phyloP scores from a whole-genome alignment of 2,888 invertebrate species.

The Anarsia innoxiella region DNA sequence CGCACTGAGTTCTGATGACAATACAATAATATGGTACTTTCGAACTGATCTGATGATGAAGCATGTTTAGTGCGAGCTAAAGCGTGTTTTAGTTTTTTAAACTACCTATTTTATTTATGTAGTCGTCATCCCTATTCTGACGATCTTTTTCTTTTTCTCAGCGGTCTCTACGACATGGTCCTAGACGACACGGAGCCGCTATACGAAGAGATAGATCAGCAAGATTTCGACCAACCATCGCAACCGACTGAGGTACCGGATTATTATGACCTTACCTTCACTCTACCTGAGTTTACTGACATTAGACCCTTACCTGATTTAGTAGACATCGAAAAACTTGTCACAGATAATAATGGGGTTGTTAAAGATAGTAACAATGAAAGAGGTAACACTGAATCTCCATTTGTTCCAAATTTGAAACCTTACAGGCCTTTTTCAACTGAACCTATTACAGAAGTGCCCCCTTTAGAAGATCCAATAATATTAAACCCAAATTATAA shows the following conservation, averaged over 20 bases:
- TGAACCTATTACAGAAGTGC: conserved; percentile 42
- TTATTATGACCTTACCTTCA: neutral
- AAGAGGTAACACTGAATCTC: conserved; percentile 43
- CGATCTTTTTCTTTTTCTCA: conserved; percentile 31
- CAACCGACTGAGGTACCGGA: conserved; percentile 55
- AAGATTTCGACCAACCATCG: conserved; percentile 55
- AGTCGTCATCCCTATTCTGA: neutral
- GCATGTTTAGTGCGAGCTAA: too few species aligned
- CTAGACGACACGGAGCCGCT: conserved; percentile 56
- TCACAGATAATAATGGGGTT: conserved; percentile 14
- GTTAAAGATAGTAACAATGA: neutral
- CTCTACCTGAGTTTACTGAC: neutral
- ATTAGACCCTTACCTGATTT: conserved; percentile 4
- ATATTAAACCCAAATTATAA: conserved; percentile 49
- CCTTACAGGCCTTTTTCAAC: conserved; percentile 56
- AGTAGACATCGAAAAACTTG: conserved; percentile 11
- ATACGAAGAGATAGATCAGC: conserved; percentile 51
- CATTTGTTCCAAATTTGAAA: conserved; percentile 38
- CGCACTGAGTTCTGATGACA: too few species aligned
- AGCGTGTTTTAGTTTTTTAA: too few species aligned
- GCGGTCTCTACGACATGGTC: conserved; percentile 64
- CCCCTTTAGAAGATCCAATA: conserved; percentile 53
- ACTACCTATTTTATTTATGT: neutral
- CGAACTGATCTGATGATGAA: too few species aligned
- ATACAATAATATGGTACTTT: too few species aligned